These are phyloP conservation scores for Stercorarius parasiticus DNA, from an alignment of 2,113 vertebrate genomes.

Conservation along the genomic window DNA sequence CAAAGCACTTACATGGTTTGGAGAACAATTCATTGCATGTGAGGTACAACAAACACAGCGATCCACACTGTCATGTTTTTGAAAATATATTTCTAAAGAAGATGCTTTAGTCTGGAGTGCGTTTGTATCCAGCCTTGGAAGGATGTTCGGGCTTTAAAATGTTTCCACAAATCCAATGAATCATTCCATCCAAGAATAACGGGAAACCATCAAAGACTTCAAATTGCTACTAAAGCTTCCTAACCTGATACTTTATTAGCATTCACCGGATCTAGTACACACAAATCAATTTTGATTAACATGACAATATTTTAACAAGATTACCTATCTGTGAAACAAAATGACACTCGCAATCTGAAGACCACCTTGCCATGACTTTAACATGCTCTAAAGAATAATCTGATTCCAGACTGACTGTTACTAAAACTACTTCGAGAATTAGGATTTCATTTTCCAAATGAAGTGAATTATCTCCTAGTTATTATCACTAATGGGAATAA, in stretches of 20 bases:
- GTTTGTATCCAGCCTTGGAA: background rate
- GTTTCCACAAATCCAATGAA: background rate
- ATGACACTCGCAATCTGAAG: conserved; percentile 63
- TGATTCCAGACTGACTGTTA: conserved; percentile 33
- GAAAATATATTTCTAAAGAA: background rate
- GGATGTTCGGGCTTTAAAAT: background rate
- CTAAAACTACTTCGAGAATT: conserved; percentile 20
- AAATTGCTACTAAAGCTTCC: background rate
- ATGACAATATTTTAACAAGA: conserved; percentile 72
- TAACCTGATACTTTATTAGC: conserved; percentile 44
- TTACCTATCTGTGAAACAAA: conserved; percentile 65
- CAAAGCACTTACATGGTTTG: background rate
- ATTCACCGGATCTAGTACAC: conserved; percentile 52
- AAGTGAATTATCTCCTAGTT: conserved; percentile 49
- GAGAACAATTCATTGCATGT: background rate
- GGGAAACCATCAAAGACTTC: background rate
- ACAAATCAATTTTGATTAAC: conserved; percentile 75
- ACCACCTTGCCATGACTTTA: conserved; percentile 64
- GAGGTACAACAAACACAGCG: background rate
- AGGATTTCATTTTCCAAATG: conserved; percentile 53
- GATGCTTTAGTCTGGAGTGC: background rate
- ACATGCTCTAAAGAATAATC: conserved; percentile 44
- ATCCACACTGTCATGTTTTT: background rate
- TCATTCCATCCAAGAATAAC: background rate
- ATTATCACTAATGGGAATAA: background rate